Evolutionary conservation across 2,888 invertebrate genomes (phyloP), one percentile per base, ranked within the genome.

Genomic region (Lymantria monacha): DNA sequence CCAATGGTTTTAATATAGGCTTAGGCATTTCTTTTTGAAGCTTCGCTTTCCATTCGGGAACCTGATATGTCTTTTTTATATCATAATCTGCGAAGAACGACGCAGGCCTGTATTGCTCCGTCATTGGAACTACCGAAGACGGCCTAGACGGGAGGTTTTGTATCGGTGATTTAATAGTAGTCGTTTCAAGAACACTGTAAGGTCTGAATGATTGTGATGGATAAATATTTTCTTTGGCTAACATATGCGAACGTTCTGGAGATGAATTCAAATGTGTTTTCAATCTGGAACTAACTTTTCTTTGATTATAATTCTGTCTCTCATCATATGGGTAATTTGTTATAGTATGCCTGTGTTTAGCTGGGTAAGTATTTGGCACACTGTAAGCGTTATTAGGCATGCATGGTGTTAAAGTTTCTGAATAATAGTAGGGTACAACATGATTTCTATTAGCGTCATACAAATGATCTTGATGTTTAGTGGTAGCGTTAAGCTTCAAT

Each of bases 401-500:
- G 89, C 89, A 81, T 48, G 81, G 81, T 22, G 82, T 81, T 67
- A 88, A 54, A 38, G 90, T 91, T 79, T 91, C 91, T 0, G 90
- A 85, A 57, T 91, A 91, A 63, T 91, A 91, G 57, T 91, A 91
- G 44, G 91, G 91, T 42, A 89, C 87, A 70, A 91, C 86, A 62
- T 89, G 88, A 69, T 91, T 91, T 72, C 89, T 90, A 90, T 92
- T 93, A 92, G 92, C 92, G 76, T 93, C 93, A 83, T 85, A 89
- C 72, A 83, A 67, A 81, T 85, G 91, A 70, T 85, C 87, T 66
- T 81, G 84, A 66, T 73, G 83, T 79, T 85, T 91, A 67, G 72
- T 77, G 72, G 77, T 86, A 59, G 70, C 59, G 68, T 64, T 67
- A 56, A 63, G 66, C 46, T 65, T 80, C 52, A 79, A 61, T 66